A percentile compares a stretch with the other conserved stretches of the same genome.
Evolutionary conservation across 2,888 invertebrate genomes (phyloP).

Genomic region (Argyresthia goedartella): DNA sequence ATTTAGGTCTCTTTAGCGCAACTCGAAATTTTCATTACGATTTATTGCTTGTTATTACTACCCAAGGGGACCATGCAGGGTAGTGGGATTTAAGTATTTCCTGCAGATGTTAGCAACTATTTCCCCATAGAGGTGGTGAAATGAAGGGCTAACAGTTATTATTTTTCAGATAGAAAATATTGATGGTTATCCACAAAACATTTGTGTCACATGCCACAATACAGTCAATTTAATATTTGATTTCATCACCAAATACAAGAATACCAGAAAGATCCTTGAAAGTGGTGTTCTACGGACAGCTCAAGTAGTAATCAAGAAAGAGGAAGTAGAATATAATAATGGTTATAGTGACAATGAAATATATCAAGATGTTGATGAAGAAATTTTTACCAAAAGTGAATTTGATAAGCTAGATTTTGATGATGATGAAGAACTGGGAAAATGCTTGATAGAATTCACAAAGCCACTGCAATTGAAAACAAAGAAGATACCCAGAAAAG

Average conservation of each 20-base stretch:
- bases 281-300: slow-evolving; percentile 17
- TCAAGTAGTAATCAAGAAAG: slow-evolving; percentile 25
- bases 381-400: slow-evolving; percentile 26
- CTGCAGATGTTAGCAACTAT: too few species aligned
- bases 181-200: slow-evolving; percentile 43
- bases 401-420: slow-evolving; percentile 15
- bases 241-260: slow-evolving; percentile 43
- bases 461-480: slow-evolving; percentile 19
- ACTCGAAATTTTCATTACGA: too few species aligned
- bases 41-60: too few species aligned
- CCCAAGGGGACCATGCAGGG: too few species aligned
- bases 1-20: too few species aligned
- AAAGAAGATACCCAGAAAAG: slow-evolving; percentile 3
- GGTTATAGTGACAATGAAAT: slow-evolving; percentile 14
- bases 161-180: slow-evolving; percentile 45
- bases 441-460: slow-evolving; percentile 16
- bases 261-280: slow-evolving; percentile 33
- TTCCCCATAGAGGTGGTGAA: too few species aligned
- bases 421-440: slow-evolving; percentile 12
- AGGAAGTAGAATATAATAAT: slow-evolving; percentile 16
- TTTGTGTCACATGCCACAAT: slow-evolving; percentile 39
- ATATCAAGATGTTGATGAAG: slow-evolving; percentile 14
- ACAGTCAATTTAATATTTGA: slow-evolving; percentile 30
- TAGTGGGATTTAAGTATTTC: too few species aligned
- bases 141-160: neutral